Conservation (phyloP, 2,113 vertebrate species). For the Cochlearius cochlearius region DNA sequence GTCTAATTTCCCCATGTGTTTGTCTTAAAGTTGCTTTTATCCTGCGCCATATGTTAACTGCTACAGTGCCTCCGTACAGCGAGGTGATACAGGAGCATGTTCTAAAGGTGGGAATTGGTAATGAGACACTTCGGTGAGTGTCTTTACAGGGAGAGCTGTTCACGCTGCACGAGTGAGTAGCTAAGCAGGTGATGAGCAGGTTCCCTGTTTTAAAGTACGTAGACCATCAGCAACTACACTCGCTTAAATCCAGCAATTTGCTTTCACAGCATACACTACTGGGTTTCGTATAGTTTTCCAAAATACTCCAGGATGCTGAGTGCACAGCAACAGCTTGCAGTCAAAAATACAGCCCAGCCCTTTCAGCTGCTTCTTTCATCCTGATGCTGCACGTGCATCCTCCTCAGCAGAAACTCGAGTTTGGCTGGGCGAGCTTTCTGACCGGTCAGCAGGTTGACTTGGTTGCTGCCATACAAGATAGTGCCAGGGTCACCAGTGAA, state of each 20-base stretch:
- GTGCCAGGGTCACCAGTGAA: neutral
- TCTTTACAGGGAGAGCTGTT: neutral
- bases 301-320: neutral
- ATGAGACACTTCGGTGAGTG: fast-evolving
- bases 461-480: fast-evolving
- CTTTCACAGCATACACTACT: neutral
- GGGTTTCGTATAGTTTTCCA: neutral
- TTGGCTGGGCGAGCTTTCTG: neutral
- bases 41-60: fast-evolving
- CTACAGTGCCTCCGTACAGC: fast-evolving
- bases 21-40: fast-evolving
- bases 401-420: neutral
- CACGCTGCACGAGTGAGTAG: fast-evolving
- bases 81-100: neutral
- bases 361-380: neutral
- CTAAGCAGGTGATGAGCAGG: neutral
- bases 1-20: fast-evolving
- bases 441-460: neutral
- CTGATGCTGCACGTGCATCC: neutral
- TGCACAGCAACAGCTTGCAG: neutral
- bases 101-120: neutral
- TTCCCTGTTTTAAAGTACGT: neutral
- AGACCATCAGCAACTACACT: too few relatives aligned
- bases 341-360: neutral
- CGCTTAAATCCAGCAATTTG: neutral